Conservation (phyloP, 2,888 invertebrate genomes). For the Caenorhabditis panamensis region DNA sequence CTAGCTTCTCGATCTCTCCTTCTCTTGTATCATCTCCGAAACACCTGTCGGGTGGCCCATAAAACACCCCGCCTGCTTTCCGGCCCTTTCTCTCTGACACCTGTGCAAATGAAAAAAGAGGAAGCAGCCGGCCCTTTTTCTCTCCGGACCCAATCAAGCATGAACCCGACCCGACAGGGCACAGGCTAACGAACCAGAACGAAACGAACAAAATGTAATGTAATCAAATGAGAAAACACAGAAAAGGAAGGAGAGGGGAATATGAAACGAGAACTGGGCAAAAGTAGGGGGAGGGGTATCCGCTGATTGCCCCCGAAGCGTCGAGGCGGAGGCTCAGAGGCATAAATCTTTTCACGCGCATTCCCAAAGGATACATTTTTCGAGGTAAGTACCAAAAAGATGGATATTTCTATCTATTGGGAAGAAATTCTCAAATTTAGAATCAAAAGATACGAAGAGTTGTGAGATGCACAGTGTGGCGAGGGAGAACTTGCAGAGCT, state of each 20-base stretch:
- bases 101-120: conserved; percentile 31
- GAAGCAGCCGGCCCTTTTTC: conserved; percentile 20
- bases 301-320: conserved; percentile 50
- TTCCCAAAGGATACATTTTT: conserved; percentile 63
- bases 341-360: conserved; percentile 39
- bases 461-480: conserved; percentile 71
- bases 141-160: conserved; percentile 24
- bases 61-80: conserved; percentile 4
- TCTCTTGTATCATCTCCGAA: background rate
- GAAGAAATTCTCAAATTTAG: background rate
- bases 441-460: too few relatives aligned
- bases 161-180: background rate
- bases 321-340: background rate
- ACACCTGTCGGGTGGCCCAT: conserved; percentile 47
- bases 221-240: background rate
- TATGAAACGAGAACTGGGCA: too few relatives aligned
- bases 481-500: conserved; percentile 67
- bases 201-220: background rate
- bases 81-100: conserved; percentile 28
- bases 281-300: too few relatives aligned
- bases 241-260: too few relatives aligned
- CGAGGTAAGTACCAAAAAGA: conserved; percentile 60
- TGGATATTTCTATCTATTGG: conserved; percentile 38
- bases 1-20: too few relatives aligned
- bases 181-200: conserved; percentile 38